A percentile compares a stretch with the other conserved stretches of the same genome.
phyloP scores from a whole-genome alignment of 2,113 vertebrate genomes.

The rat (Rattus norvegicus) region GRCr8 NC_086024.1:136834001-136834500 shows the following conservation, averaged over 20 bases:
- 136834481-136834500: neutral
- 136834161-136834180: neutral
- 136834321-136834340: neutral
- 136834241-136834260: rapidly evolving
- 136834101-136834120: neutral
- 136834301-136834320: neutral
- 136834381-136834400: neutral
- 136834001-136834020: neutral
- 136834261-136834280: neutral
- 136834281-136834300: neutral
- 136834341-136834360: rapidly evolving
- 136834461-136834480: neutral
- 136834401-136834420: neutral
- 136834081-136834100: neutral
- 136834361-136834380: neutral
- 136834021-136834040: neutral
- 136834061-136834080: neutral
- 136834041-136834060: neutral
- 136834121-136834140: rapidly evolving
- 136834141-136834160: rapidly evolving
- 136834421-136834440: neutral
- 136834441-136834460: neutral
- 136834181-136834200: rapidly evolving
- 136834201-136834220: rapidly evolving
- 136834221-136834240: rapidly evolving